Base-by-base conservation (phyloP, 1,140 invertebrate species). In the Drosophila murphyi region DNA sequence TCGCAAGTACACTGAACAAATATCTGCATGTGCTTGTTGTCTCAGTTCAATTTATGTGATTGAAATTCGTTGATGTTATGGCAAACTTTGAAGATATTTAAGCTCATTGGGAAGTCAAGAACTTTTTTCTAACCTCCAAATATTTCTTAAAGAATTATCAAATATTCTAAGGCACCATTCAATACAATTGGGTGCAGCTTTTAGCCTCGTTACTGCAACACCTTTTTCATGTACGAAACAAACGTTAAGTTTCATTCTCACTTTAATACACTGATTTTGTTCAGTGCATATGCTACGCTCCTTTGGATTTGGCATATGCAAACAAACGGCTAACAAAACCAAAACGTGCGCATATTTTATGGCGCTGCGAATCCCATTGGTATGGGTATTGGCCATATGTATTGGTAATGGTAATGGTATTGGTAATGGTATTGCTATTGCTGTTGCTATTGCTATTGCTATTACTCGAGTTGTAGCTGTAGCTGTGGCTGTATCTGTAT, bases 341-440 rank as follows among this genome's bases (percentile, higher is more conserved):
- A 48, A 74, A 88, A 86, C 76, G 83, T 89, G 85, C 78, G 82
- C 85, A 88, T 88, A 88, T 89, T 88, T 89, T 89, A 88, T 88
- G 80, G 85, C 69, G 73, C 72, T 87, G 76, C 69, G 78, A 78
- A 64, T 76, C 60, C 73, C 65, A 61, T 74, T 69, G 54, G 55
- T 68, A 62, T 71, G 75, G 72, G 52, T 56, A 59, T 62, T 74
- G 71, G 34, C 34, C 34, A 37, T 32, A 51, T 41, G 51, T 56
- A 63, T 41, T 71, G 51, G 8, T 50, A 56, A 29, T 65, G 43
- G 7, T 63, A 71, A 29, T 63, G 71, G 3, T 55, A 65, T 63
- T 52, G 60, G 67, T 65, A 55, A 35, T 54, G 51, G 48, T 70
- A 80, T 76, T 75, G 76, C 48, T 43, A 52, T 50, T 62, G 31